These are phyloP conservation scores for Trypoxylus dichotomus DNA, from an alignment of 1,140 invertebrate species.

Conservation along the genomic window DNA sequence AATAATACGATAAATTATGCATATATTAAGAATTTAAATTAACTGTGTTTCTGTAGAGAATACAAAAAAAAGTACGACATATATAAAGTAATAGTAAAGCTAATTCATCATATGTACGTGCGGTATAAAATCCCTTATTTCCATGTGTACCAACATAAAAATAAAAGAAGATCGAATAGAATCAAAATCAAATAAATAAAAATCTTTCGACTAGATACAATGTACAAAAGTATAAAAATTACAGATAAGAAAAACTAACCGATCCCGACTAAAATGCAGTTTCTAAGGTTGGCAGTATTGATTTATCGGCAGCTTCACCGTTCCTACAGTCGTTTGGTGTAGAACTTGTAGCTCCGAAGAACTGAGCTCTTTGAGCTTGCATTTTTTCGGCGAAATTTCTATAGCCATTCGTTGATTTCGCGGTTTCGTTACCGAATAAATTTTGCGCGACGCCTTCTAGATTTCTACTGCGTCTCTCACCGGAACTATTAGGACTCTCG, in stretches of 20 bases:
- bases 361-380: slow-evolving; percentile 60
- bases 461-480: slow-evolving; percentile 53
- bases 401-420: neutral
- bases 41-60: neutral
- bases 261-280: slow-evolving; percentile 52
- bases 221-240: neutral
- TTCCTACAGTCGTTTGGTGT: slow-evolving; percentile 32
- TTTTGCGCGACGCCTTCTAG: slow-evolving; percentile 37
- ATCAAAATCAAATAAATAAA: slow-evolving; percentile 1
- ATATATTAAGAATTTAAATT: slow-evolving; percentile 1
- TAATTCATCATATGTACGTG: neutral
- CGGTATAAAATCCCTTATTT: neutral
- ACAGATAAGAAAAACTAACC: neutral
- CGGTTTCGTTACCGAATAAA: slow-evolving; percentile 47
- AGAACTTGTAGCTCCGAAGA: slow-evolving; percentile 53
- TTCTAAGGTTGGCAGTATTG: slow-evolving; percentile 56
- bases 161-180: neutral
- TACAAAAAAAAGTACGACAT: neutral
- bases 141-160: neutral
- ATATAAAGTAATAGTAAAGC: neutral
- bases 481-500: slow-evolving; percentile 60
- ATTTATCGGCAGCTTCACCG: slow-evolving; percentile 38
- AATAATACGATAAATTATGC: neutral
- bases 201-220: slow-evolving; percentile 7
- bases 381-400: slow-evolving; percentile 56